Evolutionary conservation across 2,888 invertebrate species (phyloP), one percentile per base, ranked within the genome.

Genomic region (Drosophila nigricruria): DNA sequence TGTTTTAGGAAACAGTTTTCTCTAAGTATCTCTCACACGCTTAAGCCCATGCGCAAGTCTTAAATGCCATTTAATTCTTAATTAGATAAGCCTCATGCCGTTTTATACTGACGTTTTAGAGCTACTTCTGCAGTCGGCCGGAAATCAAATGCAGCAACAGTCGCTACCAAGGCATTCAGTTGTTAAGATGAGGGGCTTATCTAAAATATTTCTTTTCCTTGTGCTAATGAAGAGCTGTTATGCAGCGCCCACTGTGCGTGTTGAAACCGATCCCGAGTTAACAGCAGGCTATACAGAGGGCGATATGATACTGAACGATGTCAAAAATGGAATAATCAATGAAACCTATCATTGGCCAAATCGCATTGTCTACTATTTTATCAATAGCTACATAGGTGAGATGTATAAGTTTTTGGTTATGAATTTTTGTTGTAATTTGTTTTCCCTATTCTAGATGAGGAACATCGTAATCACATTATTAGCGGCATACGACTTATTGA

Each of bases 271-370:
- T 90, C 96, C 96, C 0, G 97, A 97, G 89, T 96, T 97, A 89
- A 93, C 95, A 76, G 96, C 96, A 0, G 95, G 94, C 18, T 96
- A 96, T 81, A 94, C 94, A 0, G 95, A 97, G 90, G 96, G 96
- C 8, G 97, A 97, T 84, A 96, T 97, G 76, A 91, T 96, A 23
- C 94, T 96, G 0, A 42, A 27, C 9, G 2, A 84, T 9, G 10
- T 38, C 0, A 86, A 95, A 74, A 96, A 96, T 81, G 96, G 96
- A 0, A 79, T 96, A 1, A 93, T 93, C 16, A 94, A 94, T 1
- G 93, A 94, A 40, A 89, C 93, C 0, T 91, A 93, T 6, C 93
- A 94, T 10, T 96, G 96, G 96, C 94, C 95, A 0, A 93, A 94
- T 23, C 96, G 95, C 9, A 93, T 94, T 16, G 94, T 96, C 4